Base-by-base conservation (phyloP, 1,140 invertebrate species). In the Pogonognathellus flavescens region DNA sequence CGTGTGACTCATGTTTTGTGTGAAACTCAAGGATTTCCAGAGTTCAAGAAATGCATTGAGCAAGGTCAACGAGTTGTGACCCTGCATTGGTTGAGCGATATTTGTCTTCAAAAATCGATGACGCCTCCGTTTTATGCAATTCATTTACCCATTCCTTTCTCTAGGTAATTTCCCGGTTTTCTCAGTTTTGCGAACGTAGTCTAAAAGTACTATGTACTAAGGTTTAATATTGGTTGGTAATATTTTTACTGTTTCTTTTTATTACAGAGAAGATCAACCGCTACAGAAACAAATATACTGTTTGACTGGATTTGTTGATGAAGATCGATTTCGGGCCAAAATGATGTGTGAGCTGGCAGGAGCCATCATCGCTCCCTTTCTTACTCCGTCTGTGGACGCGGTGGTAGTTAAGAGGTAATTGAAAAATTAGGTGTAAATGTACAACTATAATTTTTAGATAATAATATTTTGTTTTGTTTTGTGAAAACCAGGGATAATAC, bases 1-100 rank as follows among this genome's bases (percentile, higher is more conserved):
- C 92, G 95, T 50, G 95, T 97, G 14, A 99, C 97, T 0, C 98
- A 99, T 91, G 94, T 99, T 18, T 91, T 99, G 10, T 97, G 97
- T 90, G 94, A 96, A 88, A 96, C 95, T 14, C 97, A 98, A 91
- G 94, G 95, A 52, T 95, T 96, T 90, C 95, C 96, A 52, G 93
- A 96, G 22, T 96, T 97, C 14, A 95, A 96, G 92, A 95, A 96
- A 90, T 89, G 87, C 83, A 90, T 96, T 14, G 92, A 94, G 31
- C 95, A 96, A 90, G 93, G 93, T 4, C 95, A 95, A 90, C 93
- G 97, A 25, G 96, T 97, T 89, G 96, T 99, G 7, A 98, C 97
- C 7, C 94, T 97, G 11, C 96, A 96, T 91, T 99, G 98, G 98
- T 91, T 99, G 16, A 97, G 95, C 85, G 97, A 99, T 90, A 94